Base-by-base conservation (phyloP, 2,113 vertebrate species). In the Myotis brandtii region DNA sequence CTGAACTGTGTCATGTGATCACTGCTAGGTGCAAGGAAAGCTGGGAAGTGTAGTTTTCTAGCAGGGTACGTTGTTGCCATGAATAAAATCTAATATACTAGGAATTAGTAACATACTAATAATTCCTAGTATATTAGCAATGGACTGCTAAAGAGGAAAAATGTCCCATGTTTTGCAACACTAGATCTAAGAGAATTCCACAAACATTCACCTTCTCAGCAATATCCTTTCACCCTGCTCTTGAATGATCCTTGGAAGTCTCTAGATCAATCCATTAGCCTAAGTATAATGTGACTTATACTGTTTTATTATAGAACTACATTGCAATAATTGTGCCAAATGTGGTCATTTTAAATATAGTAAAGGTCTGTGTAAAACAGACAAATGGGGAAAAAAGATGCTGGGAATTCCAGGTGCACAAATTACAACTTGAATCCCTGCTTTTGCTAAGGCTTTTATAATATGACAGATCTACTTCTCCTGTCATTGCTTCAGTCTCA, bases 401-500 rank as follows among this genome's bases (percentile, higher is more conserved):
- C 52, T 81, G 40, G n/a, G 69, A 59, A 73, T 90, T 77, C 34
- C 43, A 89, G 72, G 37, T 32, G 27, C 6, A 97, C 92, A 95
- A 96, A 43, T 75, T 76, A n/a, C 59, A 83, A 6, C 59, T n/a
- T 69, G 72, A 82, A 13, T 62, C 10, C 18, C 67, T 95, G 46
- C 66, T 92, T 89, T 96, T 93, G 20, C 48, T 95, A 23, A 34
- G 18, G 66, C 75, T 86, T 94, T 88, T 54, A 40, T 75, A 75
- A 70, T 20, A 56, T 75, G 59, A 83, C 46, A 84, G 80, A 96
- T 89, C 64, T 40, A 95, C 43, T 94, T 95, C 95, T 82, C 48
- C 90, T 96, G 81, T 94, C 96, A 70, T 32, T 85, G 66, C 46
- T 56, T 32, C 86, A 59, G 73, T 83, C 85, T 96, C 32, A 64